These are phyloP conservation scores for Lampris incognitus DNA, from an alignment of 2,113 vertebrate species.

Conservation along the genomic window DNA sequence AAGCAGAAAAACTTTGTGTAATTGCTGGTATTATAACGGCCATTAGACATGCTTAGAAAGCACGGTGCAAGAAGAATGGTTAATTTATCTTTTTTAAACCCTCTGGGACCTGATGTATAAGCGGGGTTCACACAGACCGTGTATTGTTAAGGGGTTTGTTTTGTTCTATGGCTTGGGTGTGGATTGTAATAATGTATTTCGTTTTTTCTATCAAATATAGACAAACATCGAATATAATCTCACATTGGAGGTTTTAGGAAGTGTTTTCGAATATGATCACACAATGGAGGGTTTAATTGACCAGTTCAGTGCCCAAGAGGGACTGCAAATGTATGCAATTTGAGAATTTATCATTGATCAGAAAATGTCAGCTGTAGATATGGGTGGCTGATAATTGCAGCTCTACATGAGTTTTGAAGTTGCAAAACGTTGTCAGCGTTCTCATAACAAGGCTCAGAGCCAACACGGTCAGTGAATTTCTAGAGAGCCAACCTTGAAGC, in stretches of 20 bases:
- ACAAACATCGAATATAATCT: not conserved
- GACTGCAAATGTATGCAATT: not conserved
- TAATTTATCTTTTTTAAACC: constrained; percentile 81
- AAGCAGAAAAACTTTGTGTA: constrained; percentile 78
- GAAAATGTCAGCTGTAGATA: too few species aligned
- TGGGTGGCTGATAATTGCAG: too few species aligned
- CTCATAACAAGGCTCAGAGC: too few species aligned
- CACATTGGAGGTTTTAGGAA: not conserved
- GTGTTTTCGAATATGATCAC: too few species aligned
- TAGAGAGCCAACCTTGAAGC: too few species aligned
- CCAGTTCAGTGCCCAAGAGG: too few species aligned
- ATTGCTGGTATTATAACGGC: constrained; percentile 84
- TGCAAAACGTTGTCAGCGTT: too few species aligned
- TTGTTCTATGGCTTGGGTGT: constrained; percentile 4
- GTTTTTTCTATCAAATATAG: constrained; percentile 19
- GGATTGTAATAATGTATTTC: constrained; percentile 53
- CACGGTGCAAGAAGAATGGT: constrained; percentile 71
- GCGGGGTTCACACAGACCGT: constrained; percentile 53
- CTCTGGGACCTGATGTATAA: constrained; percentile 73
- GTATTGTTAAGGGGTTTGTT: constrained; percentile 36
- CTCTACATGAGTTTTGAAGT: too few species aligned
- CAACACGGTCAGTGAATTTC: too few species aligned
- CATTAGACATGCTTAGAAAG: constrained; percentile 83
- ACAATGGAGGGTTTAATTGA: too few species aligned
- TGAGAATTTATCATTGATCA: not conserved